Evolutionary conservation across 2,888 invertebrate genomes (phyloP).

Genomic region (Marasmarcha lunaedactyla): DNA sequence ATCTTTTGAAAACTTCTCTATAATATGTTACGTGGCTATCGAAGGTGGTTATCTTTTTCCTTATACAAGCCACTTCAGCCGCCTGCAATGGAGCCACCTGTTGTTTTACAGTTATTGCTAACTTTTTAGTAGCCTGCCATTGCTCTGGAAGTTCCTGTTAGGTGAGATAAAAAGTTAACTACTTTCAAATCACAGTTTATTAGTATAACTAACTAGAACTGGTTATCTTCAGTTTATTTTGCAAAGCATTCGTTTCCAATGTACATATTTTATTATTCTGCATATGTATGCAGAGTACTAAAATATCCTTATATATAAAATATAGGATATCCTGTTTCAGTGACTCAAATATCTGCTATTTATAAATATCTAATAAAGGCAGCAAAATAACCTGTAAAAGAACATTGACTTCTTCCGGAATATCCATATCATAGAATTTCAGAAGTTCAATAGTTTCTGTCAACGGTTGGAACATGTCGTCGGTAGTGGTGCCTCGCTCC

Average conservation of each 20-base stretch:
- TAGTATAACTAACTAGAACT: too few relatives aligned
- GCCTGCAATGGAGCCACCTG: slow-evolving; percentile 96
- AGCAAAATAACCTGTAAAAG: slow-evolving; percentile 82
- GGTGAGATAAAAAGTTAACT: slow-evolving; percentile 6
- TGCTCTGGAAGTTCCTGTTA: slow-evolving; percentile 91
- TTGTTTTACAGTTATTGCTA: slow-evolving; percentile 91
- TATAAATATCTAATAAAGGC: too few relatives aligned
- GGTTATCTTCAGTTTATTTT: too few relatives aligned
- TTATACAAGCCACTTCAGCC: slow-evolving; percentile 90
- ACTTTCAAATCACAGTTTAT: too few relatives aligned
- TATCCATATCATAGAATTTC: slow-evolving; percentile 95
- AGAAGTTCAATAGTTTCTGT: slow-evolving; percentile 93
- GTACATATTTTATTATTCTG: too few relatives aligned
- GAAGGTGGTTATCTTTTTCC: slow-evolving; percentile 87
- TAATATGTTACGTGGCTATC: slow-evolving; percentile 87
- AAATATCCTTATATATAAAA: too few relatives aligned
- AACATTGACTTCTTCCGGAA: slow-evolving; percentile 95
- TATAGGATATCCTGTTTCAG: too few relatives aligned
- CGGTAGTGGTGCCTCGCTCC: slow-evolving; percentile 87
- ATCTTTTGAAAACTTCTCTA: slow-evolving; percentile 88
- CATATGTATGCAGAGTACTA: too few relatives aligned
- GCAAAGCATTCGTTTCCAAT: too few relatives aligned
- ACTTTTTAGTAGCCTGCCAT: slow-evolving; percentile 95
- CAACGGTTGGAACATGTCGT: slow-evolving; percentile 95
- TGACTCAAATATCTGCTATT: too few relatives aligned